These are phyloP conservation scores for Enteromius fasciolatus DNA, from an alignment of 2,797 vertebrate species.

Conservation along the genomic window DNA sequence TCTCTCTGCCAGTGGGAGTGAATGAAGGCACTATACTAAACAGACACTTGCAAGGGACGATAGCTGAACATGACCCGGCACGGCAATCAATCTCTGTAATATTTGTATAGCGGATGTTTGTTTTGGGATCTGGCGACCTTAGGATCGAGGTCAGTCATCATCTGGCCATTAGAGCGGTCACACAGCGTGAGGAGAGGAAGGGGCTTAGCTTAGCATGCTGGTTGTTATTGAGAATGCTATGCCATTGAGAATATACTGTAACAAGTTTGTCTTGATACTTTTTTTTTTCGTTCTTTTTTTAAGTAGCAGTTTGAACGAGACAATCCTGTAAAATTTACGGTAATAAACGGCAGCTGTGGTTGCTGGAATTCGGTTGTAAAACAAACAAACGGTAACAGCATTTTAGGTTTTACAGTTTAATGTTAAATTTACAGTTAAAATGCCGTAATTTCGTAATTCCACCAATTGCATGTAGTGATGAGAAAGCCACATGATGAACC, in stretches of 20 bases:
- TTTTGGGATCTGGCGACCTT: conserved; percentile 65
- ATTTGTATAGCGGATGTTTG: conserved; percentile 71
- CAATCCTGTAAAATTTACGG: no score
- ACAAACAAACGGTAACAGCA: no score
- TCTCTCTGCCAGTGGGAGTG: conserved; percentile 43
- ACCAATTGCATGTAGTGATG: no score
- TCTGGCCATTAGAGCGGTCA: conserved; percentile 57
- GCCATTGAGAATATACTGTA: background rate
- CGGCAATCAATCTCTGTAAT: conserved; percentile 76
- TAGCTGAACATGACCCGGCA: conserved; percentile 73
- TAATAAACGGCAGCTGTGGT: no score
- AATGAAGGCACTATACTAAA: conserved; percentile 63
- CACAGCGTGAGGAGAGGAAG: conserved; percentile 50
- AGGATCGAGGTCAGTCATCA: conserved; percentile 58
- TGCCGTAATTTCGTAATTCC: no score
- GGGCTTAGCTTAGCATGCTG: conserved; percentile 30
- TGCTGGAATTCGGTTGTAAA: no score
- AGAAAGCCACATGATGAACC: no score
- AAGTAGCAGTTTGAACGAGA: background rate
- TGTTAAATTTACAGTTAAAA: no score
- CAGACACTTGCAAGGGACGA: conserved; percentile 64
- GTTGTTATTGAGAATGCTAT: background rate
- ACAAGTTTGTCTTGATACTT: background rate
- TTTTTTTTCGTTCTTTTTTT: background rate
- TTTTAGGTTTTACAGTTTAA: no score